A percentile compares a stretch with the other conserved stretches of the same genome.
phyloP scores from a whole-genome alignment of 1,140 invertebrate species.

The Drosophila repleta region DNA sequence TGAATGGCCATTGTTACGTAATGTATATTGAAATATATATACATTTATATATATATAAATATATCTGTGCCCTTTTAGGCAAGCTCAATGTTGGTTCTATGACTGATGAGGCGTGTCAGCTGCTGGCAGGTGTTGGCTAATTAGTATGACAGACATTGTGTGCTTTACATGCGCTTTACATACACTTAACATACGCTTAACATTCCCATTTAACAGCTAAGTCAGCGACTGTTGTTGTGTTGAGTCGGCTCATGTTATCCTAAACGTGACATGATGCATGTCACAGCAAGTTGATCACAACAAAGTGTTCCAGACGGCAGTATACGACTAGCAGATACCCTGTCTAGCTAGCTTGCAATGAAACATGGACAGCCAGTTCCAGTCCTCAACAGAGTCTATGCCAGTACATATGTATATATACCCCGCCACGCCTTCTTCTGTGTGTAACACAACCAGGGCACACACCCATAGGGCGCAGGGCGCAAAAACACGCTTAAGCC shows the following conservation, averaged over 20 bases:
- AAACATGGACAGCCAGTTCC: too few relatives aligned
- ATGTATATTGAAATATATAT: not conserved
- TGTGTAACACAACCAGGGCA: too few relatives aligned
- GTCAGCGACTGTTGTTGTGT: slow-evolving; percentile 11
- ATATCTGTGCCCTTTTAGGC: slow-evolving; percentile 12
- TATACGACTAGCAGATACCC: too few relatives aligned
- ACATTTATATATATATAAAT: not conserved
- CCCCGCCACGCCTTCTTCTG: too few relatives aligned
- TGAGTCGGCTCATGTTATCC: slow-evolving; percentile 14
- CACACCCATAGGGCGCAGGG: not conserved
- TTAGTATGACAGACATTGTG: slow-evolving; percentile 32
- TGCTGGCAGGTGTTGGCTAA: slow-evolving; percentile 43
- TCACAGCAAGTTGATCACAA: slow-evolving; percentile 46
- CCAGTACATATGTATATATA: too few relatives aligned
- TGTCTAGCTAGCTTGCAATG: too few relatives aligned
- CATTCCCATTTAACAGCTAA: slow-evolving; percentile 15
- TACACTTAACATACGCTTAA: not conserved
- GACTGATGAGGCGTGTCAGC: slow-evolving; percentile 22
- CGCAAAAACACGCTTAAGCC: slow-evolving; percentile 3
- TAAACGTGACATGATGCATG: slow-evolving; percentile 62
- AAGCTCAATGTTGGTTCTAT: slow-evolving; percentile 32
- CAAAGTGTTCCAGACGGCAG: not conserved
- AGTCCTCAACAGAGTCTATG: too few relatives aligned
- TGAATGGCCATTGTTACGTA: not conserved
- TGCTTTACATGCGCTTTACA: slow-evolving; percentile 20